phyloP scores from a whole-genome alignment of 2,888 invertebrate genomes.

The Rosalia funebris region DNA sequence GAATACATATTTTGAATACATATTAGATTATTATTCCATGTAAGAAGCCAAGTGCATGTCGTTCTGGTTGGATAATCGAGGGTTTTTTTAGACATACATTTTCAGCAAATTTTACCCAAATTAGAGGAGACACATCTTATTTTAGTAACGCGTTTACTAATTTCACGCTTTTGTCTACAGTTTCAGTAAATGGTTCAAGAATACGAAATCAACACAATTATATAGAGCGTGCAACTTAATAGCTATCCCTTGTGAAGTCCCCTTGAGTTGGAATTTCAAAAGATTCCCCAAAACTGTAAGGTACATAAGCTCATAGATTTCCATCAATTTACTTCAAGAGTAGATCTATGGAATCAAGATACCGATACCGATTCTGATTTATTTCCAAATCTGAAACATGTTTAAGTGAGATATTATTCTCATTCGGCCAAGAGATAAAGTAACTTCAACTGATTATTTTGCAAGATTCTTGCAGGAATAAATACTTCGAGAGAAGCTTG shows the following conservation, averaged over 20 bases:
- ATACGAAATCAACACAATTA: not conserved
- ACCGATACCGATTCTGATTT: too few species aligned
- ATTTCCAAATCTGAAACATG: too few species aligned
- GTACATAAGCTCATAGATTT: too few species aligned
- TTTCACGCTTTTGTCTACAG: not conserved
- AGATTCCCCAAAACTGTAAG: too few species aligned
- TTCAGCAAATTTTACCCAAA: not conserved
- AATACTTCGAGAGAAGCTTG: too few species aligned
- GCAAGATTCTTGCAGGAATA: too few species aligned
- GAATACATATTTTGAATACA: constrained; percentile 46
- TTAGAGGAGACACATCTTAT: not conserved
- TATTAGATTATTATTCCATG: constrained; percentile 37
- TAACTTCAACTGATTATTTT: too few species aligned
- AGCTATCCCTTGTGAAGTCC: not conserved
- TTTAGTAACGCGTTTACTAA: not conserved
- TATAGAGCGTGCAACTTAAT: not conserved
- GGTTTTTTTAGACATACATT: not conserved
- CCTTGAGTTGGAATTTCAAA: not conserved
- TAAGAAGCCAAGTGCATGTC: constrained; percentile 3
- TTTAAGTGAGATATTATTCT: too few species aligned
- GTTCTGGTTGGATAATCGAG: not conserved
- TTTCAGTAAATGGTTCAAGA: not conserved
- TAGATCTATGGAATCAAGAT: too few species aligned
- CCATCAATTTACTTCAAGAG: too few species aligned
- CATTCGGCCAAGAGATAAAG: too few species aligned